These are phyloP conservation scores for Protophormia terraenovae DNA, from an alignment of 2,888 invertebrate genomes.

Conservation along the genomic window DNA sequence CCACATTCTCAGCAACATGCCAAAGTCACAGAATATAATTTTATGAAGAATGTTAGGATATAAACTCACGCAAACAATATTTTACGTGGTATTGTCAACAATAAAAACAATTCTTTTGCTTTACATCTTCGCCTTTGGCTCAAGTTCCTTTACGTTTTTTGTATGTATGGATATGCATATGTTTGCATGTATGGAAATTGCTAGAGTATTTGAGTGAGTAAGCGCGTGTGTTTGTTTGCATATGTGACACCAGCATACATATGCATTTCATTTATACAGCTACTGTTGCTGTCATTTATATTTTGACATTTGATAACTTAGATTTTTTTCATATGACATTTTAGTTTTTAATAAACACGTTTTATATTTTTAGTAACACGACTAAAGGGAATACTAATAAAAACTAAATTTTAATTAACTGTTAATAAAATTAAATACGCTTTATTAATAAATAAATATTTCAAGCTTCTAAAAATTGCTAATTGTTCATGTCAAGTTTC, in stretches of 20 bases:
- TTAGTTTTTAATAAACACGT: background rate
- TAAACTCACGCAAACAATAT: constrained; percentile 48
- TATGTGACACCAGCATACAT: background rate
- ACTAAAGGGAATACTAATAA: too few species aligned
- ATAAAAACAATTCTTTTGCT: background rate
- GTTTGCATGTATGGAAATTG: background rate
- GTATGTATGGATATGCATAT: background rate
- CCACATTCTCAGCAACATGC: background rate
- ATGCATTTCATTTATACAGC: constrained; percentile 1
- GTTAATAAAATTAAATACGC: too few species aligned
- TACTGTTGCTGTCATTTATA: background rate
- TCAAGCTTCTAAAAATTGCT: too few species aligned
- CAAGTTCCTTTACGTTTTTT: background rate
- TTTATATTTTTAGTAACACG: background rate
- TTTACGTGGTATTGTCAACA: constrained; percentile 39
- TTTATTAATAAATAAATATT: too few species aligned
- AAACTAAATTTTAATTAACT: too few species aligned
- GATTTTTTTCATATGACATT: background rate
- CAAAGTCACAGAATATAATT: background rate
- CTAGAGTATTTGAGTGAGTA: background rate
- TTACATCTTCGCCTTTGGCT: background rate
- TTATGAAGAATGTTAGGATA: constrained; percentile 5
- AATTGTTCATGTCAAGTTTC: too few species aligned
- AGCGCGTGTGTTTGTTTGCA: background rate
- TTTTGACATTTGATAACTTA: constrained; percentile 16